phyloP scores from a whole-genome alignment of 2,113 vertebrate genomes.

The Onychostruthus taczanowskii region DNA sequence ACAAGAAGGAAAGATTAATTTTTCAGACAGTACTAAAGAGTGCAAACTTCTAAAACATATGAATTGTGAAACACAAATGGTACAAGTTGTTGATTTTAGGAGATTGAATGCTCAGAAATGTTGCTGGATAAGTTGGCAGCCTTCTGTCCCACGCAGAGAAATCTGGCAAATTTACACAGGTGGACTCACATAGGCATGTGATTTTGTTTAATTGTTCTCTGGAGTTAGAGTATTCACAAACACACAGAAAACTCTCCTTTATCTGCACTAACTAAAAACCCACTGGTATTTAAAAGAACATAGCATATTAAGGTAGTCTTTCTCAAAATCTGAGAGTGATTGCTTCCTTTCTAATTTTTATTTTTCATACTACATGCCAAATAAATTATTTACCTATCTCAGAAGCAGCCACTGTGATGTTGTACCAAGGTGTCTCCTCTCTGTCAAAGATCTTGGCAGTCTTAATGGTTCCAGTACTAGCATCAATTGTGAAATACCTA shows the following conservation, averaged over 20 bases:
- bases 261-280: not conserved
- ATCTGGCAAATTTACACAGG: not conserved
- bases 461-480: slow-evolving; percentile 84
- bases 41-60: not conserved
- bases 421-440: slow-evolving; percentile 89
- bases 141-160: not conserved
- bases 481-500: slow-evolving; percentile 85
- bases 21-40: not conserved
- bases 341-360: not conserved
- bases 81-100: not conserved
- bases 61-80: not conserved
- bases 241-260: not conserved
- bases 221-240: not conserved
- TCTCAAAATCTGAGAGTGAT: not conserved
- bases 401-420: slow-evolving; percentile 91
- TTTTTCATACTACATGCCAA: not conserved
- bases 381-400: slow-evolving; percentile 85
- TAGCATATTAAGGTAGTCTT: not conserved
- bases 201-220: not conserved
- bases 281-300: not conserved
- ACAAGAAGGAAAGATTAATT: not conserved
- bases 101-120: not conserved
- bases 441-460: slow-evolving; percentile 88
- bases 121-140: not conserved
- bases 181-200: not conserved